A percentile compares a stretch with the other conserved stretches of the same genome.
These are phyloP conservation scores for Aphrocallistes beatrix DNA, from an alignment of 37 sponge, comb jelly and placozoan species.

Conservation along the genomic window DNA sequence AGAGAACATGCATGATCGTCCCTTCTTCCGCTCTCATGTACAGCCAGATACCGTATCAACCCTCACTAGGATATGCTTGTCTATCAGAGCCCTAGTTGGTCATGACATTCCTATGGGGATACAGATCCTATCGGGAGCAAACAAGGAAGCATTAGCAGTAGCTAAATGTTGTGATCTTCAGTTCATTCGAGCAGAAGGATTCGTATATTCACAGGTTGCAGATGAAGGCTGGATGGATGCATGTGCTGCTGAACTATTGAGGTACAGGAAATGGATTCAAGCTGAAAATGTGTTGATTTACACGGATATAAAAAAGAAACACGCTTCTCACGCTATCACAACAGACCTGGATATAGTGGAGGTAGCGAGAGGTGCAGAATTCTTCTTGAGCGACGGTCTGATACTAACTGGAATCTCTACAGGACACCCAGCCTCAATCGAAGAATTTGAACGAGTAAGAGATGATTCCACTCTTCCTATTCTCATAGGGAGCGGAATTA, in stretches of 20 bases:
- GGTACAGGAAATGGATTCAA: slow-evolving; percentile 54
- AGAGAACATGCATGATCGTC: slow-evolving; percentile 91
- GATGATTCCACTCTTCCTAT: slow-evolving; percentile 34
- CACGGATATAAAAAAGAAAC: slow-evolving; percentile 87
- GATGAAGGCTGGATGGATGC: slow-evolving; percentile 83
- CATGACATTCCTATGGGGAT: slow-evolving; percentile 39
- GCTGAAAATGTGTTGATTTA: slow-evolving; percentile 50
- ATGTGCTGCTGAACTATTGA: slow-evolving; percentile 71
- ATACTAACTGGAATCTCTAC: slow-evolving; percentile 64
- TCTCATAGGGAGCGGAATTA: slow-evolving; percentile 77
- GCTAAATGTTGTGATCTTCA: slow-evolving; percentile 41
- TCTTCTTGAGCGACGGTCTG: slow-evolving; percentile 71
- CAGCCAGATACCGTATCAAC: slow-evolving; percentile 55
- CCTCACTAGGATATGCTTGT: slow-evolving; percentile 49
- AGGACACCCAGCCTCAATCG: slow-evolving; percentile 32
- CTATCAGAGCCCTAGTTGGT: slow-evolving; percentile 28
- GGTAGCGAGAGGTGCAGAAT: slow-evolving; percentile 63
- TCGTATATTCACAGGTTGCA: slow-evolving; percentile 73
- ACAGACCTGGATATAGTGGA: slow-evolving; percentile 45
- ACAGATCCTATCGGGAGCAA: slow-evolving; percentile 58
- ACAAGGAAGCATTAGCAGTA: slow-evolving; percentile 72
- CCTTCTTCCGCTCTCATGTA: slow-evolving; percentile 43
- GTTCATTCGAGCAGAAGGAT: slow-evolving; percentile 78
- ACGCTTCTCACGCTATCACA: slow-evolving; percentile 79
- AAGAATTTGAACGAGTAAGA: slow-evolving; percentile 26